Evolutionary conservation across 1,140 invertebrate species (phyloP).

Genomic region (Cydia splendana): DNA sequence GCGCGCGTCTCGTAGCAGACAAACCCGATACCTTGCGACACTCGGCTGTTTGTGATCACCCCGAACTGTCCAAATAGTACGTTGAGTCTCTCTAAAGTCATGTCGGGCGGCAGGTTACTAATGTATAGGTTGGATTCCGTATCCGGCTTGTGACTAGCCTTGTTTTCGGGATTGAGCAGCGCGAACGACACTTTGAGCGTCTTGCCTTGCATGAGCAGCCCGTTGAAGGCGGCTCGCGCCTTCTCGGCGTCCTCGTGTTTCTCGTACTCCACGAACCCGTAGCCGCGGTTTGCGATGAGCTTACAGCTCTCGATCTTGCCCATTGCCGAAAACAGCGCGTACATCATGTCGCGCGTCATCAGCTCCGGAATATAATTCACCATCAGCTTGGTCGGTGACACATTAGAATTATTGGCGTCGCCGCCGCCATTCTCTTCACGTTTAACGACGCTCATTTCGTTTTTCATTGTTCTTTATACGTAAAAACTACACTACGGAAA

Average conservation of each 20-base stretch:
- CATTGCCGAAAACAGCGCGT: slow-evolving; percentile 76
- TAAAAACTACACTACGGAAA: slow-evolving; percentile 75
- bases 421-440: slow-evolving; percentile 75
- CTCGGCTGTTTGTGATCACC: slow-evolving; percentile 74
- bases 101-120: slow-evolving; percentile 76
- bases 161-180: slow-evolving; percentile 77
- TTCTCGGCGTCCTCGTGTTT: slow-evolving; percentile 78
- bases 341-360: slow-evolving; percentile 79
- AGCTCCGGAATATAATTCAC: slow-evolving; percentile 79
- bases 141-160: slow-evolving; percentile 74
- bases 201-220: slow-evolving; percentile 76
- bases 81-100: slow-evolving; percentile 75
- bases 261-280: slow-evolving; percentile 77
- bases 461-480: slow-evolving; percentile 70
- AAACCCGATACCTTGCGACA: slow-evolving; percentile 77
- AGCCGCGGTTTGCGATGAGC: slow-evolving; percentile 75
- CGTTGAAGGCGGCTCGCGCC: slow-evolving; percentile 77
- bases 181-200: slow-evolving; percentile 79
- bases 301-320: slow-evolving; percentile 78
- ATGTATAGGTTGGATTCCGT: slow-evolving; percentile 78
- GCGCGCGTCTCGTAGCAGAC: slow-evolving; percentile 73
- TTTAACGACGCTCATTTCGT: slow-evolving; percentile 69
- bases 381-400: slow-evolving; percentile 80
- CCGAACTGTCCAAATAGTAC: slow-evolving; percentile 70
- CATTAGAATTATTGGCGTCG: slow-evolving; percentile 77